These are phyloP conservation scores for Chironomus riparius DNA, from an alignment of 2,888 invertebrate species.

Conservation along the genomic window DNA sequence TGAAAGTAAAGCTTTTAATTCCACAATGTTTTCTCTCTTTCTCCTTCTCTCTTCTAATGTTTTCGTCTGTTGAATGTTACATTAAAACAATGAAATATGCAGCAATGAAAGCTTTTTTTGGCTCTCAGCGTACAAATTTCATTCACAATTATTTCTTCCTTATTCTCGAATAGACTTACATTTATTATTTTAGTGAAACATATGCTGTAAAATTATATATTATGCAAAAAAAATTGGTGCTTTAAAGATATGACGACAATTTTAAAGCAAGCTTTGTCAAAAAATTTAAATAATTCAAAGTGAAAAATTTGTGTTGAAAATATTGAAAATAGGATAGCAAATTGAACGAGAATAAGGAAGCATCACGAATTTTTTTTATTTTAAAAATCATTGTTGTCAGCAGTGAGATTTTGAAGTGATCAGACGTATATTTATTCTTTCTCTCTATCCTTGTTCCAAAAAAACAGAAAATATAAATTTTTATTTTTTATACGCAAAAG, in stretches of 20 bases:
- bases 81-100: neutral
- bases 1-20: neutral
- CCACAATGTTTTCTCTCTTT: neutral
- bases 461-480: neutral
- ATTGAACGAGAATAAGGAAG: neutral
- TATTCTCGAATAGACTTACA: neutral
- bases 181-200: neutral
- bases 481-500: neutral
- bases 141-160: neutral
- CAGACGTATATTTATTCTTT: neutral
- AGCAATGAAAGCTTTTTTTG: neutral
- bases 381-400: constrained; percentile 9
- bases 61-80: neutral
- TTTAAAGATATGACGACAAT: neutral
- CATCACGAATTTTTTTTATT: neutral
- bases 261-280: neutral
- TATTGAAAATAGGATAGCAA: neutral
- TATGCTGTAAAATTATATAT: neutral
- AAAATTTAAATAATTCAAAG: neutral
- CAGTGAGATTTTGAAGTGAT: constrained; percentile 10
- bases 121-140: neutral
- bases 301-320: neutral
- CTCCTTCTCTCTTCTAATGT: too few relatives aligned
- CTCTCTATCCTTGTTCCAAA: neutral
- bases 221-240: neutral